phyloP scores from a whole-genome alignment of 2,888 invertebrate species.

The Philaethria dido region DNA sequence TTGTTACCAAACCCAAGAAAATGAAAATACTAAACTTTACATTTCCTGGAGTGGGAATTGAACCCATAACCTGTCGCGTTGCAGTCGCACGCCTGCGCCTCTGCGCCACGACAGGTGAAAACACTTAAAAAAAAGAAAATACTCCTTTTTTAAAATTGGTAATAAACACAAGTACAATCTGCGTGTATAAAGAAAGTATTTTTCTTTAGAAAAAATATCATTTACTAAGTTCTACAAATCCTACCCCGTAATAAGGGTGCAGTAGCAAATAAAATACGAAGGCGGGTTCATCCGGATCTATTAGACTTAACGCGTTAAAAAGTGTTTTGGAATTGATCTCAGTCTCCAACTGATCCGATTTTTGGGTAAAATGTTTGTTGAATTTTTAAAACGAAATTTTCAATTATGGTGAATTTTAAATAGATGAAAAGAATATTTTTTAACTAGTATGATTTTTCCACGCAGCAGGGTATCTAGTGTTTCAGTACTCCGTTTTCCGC shows the following conservation, averaged over 20 bases:
- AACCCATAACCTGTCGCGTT: too few species aligned
- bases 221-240: slow-evolving; percentile 8
- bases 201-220: background rate
- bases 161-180: too few species aligned
- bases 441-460: too few species aligned
- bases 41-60: too few species aligned
- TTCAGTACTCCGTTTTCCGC: too few species aligned
- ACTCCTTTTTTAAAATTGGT: too few species aligned
- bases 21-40: too few species aligned
- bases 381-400: background rate
- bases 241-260: background rate
- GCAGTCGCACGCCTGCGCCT: too few species aligned
- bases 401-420: background rate
- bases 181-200: background rate
- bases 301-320: slow-evolving; percentile 17
- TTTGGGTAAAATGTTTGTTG: slow-evolving; percentile 1
- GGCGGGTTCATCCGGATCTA: slow-evolving; percentile 16
- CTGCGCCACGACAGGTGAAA: too few species aligned
- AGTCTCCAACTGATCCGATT: background rate
- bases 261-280: slow-evolving; percentile 5
- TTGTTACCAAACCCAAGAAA: too few species aligned
- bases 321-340: slow-evolving; percentile 7
- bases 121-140: too few species aligned
- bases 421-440: background rate
- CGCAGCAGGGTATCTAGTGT: too few species aligned